Conservation (phyloP, 2,113 vertebrate genomes). For the Crotophaga sulcirostris region DNA sequence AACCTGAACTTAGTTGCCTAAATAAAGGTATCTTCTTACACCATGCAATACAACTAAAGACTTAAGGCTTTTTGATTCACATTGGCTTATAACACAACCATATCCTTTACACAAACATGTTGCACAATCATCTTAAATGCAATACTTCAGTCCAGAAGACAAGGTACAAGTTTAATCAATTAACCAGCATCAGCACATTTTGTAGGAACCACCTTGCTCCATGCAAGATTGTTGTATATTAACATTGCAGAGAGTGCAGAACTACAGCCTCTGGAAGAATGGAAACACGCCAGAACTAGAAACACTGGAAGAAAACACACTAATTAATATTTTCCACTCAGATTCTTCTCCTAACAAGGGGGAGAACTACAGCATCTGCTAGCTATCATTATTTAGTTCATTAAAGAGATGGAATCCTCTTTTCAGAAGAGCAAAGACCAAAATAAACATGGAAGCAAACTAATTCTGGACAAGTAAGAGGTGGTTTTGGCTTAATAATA, state of each 20-base stretch:
- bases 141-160: slow-evolving; percentile 9
- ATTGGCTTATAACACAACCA: background rate
- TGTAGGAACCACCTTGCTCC: background rate
- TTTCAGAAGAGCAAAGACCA: background rate
- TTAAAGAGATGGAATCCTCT: background rate
- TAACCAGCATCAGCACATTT: slow-evolving; percentile 25
- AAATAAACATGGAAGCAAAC: background rate
- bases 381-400: background rate
- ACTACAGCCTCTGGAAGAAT: background rate
- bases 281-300: background rate
- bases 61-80: background rate
- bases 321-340: background rate
- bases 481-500: background rate
- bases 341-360: background rate
- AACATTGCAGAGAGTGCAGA: background rate
- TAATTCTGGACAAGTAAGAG: background rate
- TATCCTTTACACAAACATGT: background rate
- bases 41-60: background rate
- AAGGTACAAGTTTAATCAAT: slow-evolving; percentile 28
- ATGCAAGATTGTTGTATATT: background rate
- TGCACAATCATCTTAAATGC: background rate
- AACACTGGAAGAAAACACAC: background rate
- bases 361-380: background rate
- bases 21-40: background rate
- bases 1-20: background rate